Evolutionary conservation across 2,113 vertebrate genomes (phyloP), one percentile per base, ranked within the genome.

Genomic region (Pelecanoides urinatrix): DNA sequence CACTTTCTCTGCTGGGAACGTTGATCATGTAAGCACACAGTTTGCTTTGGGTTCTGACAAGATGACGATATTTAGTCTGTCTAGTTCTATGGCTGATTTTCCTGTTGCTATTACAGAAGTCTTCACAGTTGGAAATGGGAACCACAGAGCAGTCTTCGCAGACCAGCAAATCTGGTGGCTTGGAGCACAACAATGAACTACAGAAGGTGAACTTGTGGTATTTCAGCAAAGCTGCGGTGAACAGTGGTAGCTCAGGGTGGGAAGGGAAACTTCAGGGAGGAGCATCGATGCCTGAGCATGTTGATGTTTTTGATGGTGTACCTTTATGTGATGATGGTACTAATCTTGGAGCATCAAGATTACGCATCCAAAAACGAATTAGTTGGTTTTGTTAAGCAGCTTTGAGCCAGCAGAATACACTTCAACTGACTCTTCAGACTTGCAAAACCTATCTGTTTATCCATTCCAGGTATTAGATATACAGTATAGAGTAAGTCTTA

Each of bases 181-280:
- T 98, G 66, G 99, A 99, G 66, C 92, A 96, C 71, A 93, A 80
- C 71, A 72, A 90, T 49, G 98, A 99, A 62, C 96, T 99, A 56
- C 97, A 98, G 50, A 98, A 98, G 99, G 99, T 99, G 94, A 91
- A 15, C n/a, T 49, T 62, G 72, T 22, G 44, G n/a, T 58, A 7
- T 30, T 89, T 58, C 16, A n/a, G 38, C 13, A 10, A 49, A 56
- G 21, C 52, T 67, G 30, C 1, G 3, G 10, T 25, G 16, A 55
- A 27, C 6, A 16, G 47, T 9, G 13, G 5, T 52, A 47, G 21
- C 47, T 63, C 0, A 11, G 56, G 52, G 10, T 45, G 45, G 76
- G 47, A 67, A 20, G 21, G 49, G 26, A 59, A 1, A 11, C 10
- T 42, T 58, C 6, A 77, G 80, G 50, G 47, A 73, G 30, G 30